Conservation (phyloP, 2,888 invertebrate genomes). For the Agapetus fuscipes region DNA sequence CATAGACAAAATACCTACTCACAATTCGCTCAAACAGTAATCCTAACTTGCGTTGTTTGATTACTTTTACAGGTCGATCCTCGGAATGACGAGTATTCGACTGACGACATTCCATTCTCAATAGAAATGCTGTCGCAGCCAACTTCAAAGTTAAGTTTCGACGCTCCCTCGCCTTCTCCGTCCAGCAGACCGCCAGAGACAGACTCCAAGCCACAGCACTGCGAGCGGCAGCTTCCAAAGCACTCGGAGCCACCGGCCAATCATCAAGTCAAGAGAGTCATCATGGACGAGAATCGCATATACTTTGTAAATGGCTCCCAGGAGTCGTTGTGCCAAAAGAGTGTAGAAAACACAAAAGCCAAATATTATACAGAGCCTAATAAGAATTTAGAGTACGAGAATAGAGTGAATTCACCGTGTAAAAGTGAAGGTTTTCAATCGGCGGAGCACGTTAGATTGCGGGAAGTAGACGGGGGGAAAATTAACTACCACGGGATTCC, state of each 20-base stretch:
- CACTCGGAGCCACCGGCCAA: constrained; percentile 26
- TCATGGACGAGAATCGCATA: constrained; percentile 12
- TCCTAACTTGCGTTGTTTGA: too few relatives aligned
- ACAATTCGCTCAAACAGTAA: too few relatives aligned
- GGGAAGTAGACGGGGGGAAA: background rate
- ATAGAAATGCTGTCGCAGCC: constrained; percentile 40
- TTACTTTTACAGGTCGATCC: constrained; percentile 37
- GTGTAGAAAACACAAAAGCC: too few relatives aligned
- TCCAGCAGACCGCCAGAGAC: constrained; percentile 29
- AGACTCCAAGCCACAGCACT: background rate
- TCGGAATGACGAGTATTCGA: constrained; percentile 52
- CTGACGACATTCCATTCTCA: constrained; percentile 43
- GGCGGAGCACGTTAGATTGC: background rate
- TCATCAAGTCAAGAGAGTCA: constrained; percentile 10
- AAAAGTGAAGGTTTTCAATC: background rate
- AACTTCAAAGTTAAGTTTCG: constrained; percentile 34
- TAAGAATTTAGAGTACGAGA: too few relatives aligned
- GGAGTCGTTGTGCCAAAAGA: background rate
- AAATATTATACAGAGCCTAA: background rate
- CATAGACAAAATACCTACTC: too few relatives aligned
- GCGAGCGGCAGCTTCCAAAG: background rate
- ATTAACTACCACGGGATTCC: too few relatives aligned
- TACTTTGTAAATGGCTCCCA: constrained; percentile 4
- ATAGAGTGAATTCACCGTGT: background rate
- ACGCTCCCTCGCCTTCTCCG: constrained; percentile 38